These are phyloP conservation scores for Tetheella fluctuosa DNA, from an alignment of 2,888 invertebrate species.

Conservation along the genomic window DNA sequence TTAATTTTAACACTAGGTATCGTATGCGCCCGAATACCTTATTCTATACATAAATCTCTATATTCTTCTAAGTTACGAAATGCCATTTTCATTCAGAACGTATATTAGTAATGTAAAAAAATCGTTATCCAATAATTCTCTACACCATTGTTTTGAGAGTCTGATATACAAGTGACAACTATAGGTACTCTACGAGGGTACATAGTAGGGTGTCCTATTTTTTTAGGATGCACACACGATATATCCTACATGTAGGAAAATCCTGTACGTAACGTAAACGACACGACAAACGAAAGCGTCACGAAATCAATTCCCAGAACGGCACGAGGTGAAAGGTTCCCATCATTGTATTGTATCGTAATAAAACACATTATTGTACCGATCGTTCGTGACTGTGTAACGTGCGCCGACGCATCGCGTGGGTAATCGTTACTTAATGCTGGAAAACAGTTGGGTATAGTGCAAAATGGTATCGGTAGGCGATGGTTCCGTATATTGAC, in stretches of 20 bases:
- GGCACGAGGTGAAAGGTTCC: constrained; percentile 64
- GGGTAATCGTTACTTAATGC: constrained; percentile 58
- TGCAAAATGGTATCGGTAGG: not conserved
- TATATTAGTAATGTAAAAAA: too few relatives aligned
- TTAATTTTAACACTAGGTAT: too few relatives aligned
- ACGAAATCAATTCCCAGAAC: constrained; percentile 56
- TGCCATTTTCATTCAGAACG: too few relatives aligned
- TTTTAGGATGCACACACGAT: too few relatives aligned
- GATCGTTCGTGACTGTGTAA: constrained; percentile 42
- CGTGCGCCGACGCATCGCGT: constrained; percentile 62
- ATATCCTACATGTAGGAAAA: constrained; percentile 7
- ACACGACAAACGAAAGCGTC: constrained; percentile 55
- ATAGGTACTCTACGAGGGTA: too few relatives aligned
- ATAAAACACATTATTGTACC: constrained; percentile 33
- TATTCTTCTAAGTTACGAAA: too few relatives aligned
- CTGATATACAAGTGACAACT: too few relatives aligned
- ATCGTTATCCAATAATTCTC: too few relatives aligned
- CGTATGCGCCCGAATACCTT: too few relatives aligned
- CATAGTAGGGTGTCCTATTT: too few relatives aligned
- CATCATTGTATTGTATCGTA: constrained; percentile 51
- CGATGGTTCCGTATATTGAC: not conserved
- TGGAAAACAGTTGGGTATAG: constrained; percentile 50
- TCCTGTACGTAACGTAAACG: constrained; percentile 18
- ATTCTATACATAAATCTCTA: too few relatives aligned
- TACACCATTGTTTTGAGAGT: too few relatives aligned